Evolutionary conservation across 2,888 invertebrate genomes (phyloP).

Genomic region (Melangyna quadrimaculata): DNA sequence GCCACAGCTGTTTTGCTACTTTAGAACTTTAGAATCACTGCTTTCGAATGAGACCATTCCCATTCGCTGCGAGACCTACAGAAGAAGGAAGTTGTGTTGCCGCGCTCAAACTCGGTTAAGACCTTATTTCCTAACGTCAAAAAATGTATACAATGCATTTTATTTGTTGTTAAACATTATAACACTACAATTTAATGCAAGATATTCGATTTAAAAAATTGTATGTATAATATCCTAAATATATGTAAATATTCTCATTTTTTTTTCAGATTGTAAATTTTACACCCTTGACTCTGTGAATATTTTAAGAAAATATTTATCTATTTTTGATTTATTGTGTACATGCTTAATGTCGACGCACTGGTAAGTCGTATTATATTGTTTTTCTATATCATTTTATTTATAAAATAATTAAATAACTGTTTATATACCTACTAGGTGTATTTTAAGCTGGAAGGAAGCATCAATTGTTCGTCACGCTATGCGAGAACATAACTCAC

Average conservation of each 20-base stretch:
- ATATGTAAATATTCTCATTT: not conserved
- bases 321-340: slow-evolving; percentile 91
- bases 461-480: slow-evolving; percentile 86
- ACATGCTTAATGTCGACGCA: slow-evolving; percentile 89
- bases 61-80: no score
- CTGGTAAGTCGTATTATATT: slow-evolving; percentile 83
- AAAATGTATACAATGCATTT: no score
- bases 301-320: slow-evolving; percentile 92
- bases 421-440: slow-evolving; percentile 81
- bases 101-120: no score
- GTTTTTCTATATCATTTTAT: not conserved
- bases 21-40: no score
- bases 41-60: no score
- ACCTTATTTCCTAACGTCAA: no score
- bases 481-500: slow-evolving; percentile 94
- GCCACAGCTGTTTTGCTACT: no score
- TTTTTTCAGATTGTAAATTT: slow-evolving; percentile 88
- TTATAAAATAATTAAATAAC: not conserved
- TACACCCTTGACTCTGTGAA: slow-evolving; percentile 93
- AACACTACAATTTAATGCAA: no score
- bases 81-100: no score
- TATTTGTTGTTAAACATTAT: no score
- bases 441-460: slow-evolving; percentile 85
- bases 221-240: no score
- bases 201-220: no score